Conservation (phyloP, 2,113 vertebrate species). For the Pomatostomus ruficeps region DNA sequence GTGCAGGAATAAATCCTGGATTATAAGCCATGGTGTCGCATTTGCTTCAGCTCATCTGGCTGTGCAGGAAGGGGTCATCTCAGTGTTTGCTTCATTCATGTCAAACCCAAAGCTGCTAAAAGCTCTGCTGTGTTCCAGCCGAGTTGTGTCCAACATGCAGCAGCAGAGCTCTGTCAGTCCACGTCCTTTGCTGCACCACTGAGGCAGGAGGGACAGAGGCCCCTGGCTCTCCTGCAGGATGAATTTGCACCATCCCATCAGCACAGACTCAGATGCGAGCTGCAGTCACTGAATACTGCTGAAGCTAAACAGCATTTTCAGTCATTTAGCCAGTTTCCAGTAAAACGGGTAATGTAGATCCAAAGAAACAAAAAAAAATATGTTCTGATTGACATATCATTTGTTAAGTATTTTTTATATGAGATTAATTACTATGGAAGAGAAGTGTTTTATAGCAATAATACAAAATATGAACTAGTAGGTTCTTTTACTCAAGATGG, state of each 20-base stretch:
- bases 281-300: constrained; percentile 11
- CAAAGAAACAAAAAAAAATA: constrained; percentile 12
- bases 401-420: neutral
- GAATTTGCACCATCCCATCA: neutral
- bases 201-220: neutral
- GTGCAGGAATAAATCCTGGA: neutral
- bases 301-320: constrained; percentile 14
- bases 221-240: neutral
- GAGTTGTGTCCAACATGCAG: rapidly evolving
- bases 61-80: neutral
- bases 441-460: constrained; percentile 42
- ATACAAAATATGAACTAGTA: neutral
- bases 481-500: constrained; percentile 6
- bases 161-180: neutral
- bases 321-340: neutral
- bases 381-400: neutral
- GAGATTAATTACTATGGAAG: neutral
- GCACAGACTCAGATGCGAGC: neutral
- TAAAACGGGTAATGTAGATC: constrained; percentile 33
- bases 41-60: neutral
- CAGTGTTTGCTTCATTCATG: neutral
- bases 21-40: neutral
- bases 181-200: neutral
- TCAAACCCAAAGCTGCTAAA: neutral
- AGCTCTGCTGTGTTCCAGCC: neutral